Conservation (phyloP, 2,113 vertebrate genomes). For the Hipposideros armiger region DNA sequence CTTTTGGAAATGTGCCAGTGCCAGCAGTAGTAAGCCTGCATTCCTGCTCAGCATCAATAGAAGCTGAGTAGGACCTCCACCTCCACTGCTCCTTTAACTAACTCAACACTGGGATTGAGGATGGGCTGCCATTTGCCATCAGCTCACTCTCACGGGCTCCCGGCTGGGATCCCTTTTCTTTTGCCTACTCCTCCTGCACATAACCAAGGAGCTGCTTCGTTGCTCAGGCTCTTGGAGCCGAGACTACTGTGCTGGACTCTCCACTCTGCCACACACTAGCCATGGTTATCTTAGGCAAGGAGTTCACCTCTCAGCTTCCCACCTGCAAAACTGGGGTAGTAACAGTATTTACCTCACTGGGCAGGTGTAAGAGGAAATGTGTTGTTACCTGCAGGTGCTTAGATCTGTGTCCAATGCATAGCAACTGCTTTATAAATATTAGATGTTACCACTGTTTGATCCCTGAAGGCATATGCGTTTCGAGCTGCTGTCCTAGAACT, state of each 20-base stretch:
- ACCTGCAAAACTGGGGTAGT: not conserved
- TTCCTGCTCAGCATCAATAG: not conserved
- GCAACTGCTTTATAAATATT: slow-evolving; percentile 69
- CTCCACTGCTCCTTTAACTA: not conserved
- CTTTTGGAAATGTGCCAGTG: not conserved
- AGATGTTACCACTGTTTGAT: slow-evolving; percentile 48
- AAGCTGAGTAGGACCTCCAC: not conserved
- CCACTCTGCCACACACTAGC: not conserved
- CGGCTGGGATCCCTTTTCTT: not conserved
- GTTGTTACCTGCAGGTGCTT: slow-evolving; percentile 43
- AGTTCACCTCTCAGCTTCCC: slow-evolving; percentile 50
- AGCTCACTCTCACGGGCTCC: not conserved
- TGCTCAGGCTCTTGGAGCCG: not conserved
- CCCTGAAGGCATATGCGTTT: slow-evolving; percentile 43
- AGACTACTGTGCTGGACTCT: not conserved
- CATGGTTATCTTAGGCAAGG: slow-evolving; percentile 11
- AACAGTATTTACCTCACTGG: not conserved
- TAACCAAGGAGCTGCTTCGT: not conserved
- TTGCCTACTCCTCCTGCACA: not conserved
- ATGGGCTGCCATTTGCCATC: not conserved
- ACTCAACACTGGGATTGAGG: too few species aligned
- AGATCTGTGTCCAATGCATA: not conserved
- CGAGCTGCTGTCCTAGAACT: slow-evolving; percentile 57
- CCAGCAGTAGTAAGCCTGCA: not conserved
- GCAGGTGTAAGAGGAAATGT: not conserved